A percentile compares a stretch with the other conserved stretches of the same genome.
Evolutionary conservation across 2,888 invertebrate species (phyloP).

Genomic region (Watsonalla cultraria): DNA sequence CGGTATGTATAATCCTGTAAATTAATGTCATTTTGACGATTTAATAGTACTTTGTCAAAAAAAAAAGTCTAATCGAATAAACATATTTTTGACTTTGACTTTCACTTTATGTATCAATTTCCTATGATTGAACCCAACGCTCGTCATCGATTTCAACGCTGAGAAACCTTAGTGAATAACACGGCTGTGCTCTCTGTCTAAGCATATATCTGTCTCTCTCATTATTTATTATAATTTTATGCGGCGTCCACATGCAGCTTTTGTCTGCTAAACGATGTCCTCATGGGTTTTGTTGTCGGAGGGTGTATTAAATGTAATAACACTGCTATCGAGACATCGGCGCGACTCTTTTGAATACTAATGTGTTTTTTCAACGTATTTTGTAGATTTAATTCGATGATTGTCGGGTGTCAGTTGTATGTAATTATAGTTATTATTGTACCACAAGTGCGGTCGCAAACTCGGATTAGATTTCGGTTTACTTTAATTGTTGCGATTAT

Average conservation of each 20-base stretch:
- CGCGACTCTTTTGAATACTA: conserved; percentile 55
- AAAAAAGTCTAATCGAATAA: too few relatives aligned
- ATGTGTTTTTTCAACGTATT: conserved; percentile 52
- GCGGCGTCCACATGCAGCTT: conserved; percentile 60
- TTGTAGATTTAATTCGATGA: conserved; percentile 57
- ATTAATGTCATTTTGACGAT: too few relatives aligned
- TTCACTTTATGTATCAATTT: too few relatives aligned
- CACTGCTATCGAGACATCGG: conserved; percentile 32
- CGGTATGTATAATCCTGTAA: too few relatives aligned
- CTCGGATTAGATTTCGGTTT: background rate
- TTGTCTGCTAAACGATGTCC: conserved; percentile 71
- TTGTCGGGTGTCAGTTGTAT: conserved; percentile 61
- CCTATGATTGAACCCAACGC: too few relatives aligned
- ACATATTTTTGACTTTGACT: too few relatives aligned
- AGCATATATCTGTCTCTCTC: conserved; percentile 18
- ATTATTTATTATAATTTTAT: conserved; percentile 77
- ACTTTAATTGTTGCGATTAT: background rate
- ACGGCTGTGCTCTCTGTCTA: conserved; percentile 8
- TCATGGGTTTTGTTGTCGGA: conserved; percentile 57
- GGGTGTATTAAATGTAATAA: conserved; percentile 57
- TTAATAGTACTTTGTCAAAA: too few relatives aligned
- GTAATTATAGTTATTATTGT: conserved; percentile 48
- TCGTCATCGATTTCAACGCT: too few relatives aligned
- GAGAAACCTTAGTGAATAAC: too few relatives aligned
- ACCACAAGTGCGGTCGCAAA: conserved; percentile 16